Evolutionary conservation across 2,113 vertebrate species (phyloP), one percentile per base, ranked within the genome.

Genomic region (Ctenomys sociabilis): DNA sequence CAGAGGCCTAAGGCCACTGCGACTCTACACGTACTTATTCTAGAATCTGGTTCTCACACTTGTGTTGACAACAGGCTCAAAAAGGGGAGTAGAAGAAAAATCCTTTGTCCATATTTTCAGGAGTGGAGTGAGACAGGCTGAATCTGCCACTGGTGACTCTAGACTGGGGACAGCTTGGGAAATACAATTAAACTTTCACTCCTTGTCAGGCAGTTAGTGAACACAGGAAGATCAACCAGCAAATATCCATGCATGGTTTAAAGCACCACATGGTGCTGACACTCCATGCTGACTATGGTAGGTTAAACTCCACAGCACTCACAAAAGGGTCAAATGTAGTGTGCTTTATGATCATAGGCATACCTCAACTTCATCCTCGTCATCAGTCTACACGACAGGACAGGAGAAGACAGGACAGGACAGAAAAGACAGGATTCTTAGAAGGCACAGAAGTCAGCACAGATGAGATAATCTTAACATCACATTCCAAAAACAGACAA

Each of bases 361-460:
- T 99, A 99, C 99, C 99, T 99, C 99, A 91, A 95, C 91, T 84
- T 99, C 99, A 95, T 99, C 98, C 82, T 99, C 99, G 97, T 99
- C 99, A 98, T 99, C 99, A 7, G 99, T 99, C 99, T 99, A 99
- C 97, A 97, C 97, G 87, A 97, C 85, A 96, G 91, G 98, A 85
- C 98, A 96, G 97, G 98, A 85, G 98, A 96, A 96, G 91, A 97
- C 92, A 98, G 98, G 85, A 94, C 91, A 96, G 97, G 80, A 95
- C 70, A 90, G 90, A 98, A 97, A 98, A 98, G 96, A 98, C 93
- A 98, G 97, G 81, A 96, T 94, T 95, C 97, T 98, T 97, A 99
- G 97, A 97, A 97, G 96, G 93, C 94, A 95, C 45, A 97, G 88
- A 84, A 88, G 61, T 97, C 97, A 92, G 75, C 93, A 93, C 40